Conservation (phyloP, 2,113 vertebrate species). For the Trematocara marginatum region DNA sequence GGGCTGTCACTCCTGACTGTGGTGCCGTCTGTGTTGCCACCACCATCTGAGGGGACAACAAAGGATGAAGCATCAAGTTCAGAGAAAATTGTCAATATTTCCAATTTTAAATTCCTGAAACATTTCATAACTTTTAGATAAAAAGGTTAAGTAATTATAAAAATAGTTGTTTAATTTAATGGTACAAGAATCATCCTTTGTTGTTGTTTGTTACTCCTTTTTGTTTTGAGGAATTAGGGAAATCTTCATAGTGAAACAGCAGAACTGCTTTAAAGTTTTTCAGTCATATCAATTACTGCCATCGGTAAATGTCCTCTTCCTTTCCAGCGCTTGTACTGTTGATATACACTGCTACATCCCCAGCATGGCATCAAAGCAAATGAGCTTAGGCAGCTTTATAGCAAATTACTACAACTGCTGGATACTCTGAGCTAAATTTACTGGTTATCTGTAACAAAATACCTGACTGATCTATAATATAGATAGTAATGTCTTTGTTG, state of each 20-base stretch:
- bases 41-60: conserved; percentile 55
- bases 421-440: neutral
- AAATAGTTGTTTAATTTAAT: neutral
- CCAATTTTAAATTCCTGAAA: neutral
- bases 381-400: neutral
- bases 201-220: neutral
- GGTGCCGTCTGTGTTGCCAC: conserved; percentile 71
- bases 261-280: neutral
- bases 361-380: neutral
- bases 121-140: fast-evolving
- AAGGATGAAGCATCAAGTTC: neutral
- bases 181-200: neutral
- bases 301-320: neutral
- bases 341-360: neutral
- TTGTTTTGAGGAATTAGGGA: neutral
- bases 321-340: neutral
- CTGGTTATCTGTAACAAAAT: neutral
- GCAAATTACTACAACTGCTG: neutral
- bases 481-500: neutral
- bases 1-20: conserved; percentile 84
- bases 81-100: neutral
- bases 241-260: neutral
- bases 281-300: neutral
- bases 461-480: neutral
- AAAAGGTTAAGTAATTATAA: neutral